phyloP scores from a whole-genome alignment of 2,888 invertebrate genomes.

The Operophtera brumata region DNA sequence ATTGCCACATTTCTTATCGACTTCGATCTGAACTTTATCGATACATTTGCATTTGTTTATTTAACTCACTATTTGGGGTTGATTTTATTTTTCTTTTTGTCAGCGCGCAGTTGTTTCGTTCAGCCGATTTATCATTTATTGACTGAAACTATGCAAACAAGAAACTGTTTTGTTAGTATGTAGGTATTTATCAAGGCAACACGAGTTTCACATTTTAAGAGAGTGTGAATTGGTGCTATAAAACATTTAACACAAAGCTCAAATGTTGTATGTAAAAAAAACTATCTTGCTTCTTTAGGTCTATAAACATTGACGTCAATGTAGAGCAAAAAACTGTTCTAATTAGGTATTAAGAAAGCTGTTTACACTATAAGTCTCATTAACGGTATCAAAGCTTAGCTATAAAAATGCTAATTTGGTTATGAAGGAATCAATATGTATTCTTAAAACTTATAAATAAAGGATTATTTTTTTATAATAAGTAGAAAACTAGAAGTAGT shows the following conservation, averaged over 20 bases:
- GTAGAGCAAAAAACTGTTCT: slow-evolving; percentile 16
- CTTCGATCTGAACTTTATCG: slow-evolving; percentile 48
- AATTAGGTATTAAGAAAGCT: slow-evolving; percentile 16
- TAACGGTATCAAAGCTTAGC: slow-evolving; percentile 16
- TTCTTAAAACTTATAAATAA: no score
- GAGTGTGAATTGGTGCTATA: no score
- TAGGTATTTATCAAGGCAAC: no score
- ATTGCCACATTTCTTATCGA: slow-evolving; percentile 64
- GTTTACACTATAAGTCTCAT: slow-evolving; percentile 9
- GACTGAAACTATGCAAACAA: no score
- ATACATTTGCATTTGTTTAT: slow-evolving; percentile 33
- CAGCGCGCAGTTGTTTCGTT: no score
- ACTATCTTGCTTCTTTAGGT: neutral
- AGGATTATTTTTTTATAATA: no score
- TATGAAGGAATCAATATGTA: no score
- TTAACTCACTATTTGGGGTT: slow-evolving; percentile 9
- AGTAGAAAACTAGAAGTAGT: no score
- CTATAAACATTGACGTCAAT: neutral
- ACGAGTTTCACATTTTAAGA: no score
- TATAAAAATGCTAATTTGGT: slow-evolving; percentile 15
- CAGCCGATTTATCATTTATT: no score
- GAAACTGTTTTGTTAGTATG: no score
- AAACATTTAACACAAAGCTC: no score
- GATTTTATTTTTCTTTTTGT: neutral
- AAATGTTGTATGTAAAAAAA: neutral